A percentile compares a stretch with the other conserved stretches of the same genome.
These are phyloP conservation scores for Pollenia angustigena DNA, from an alignment of 2,888 invertebrate genomes.

Conservation along the genomic window DNA sequence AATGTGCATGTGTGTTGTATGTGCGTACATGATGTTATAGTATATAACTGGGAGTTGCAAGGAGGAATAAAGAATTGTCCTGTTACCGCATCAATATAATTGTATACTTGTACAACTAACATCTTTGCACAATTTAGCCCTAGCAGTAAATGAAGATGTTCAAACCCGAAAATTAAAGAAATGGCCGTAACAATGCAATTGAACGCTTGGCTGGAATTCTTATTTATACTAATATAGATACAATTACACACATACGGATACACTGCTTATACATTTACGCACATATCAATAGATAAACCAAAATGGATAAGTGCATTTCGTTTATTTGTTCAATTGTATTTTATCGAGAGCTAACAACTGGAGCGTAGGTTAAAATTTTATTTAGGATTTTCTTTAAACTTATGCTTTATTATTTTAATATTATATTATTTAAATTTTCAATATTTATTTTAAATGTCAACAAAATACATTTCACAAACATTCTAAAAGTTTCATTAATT, in stretches of 20 bases:
- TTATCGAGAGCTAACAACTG: background rate
- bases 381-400: background rate
- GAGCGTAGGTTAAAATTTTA: background rate
- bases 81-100: constrained; percentile 62
- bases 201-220: constrained; percentile 65
- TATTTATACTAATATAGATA: constrained; percentile 22
- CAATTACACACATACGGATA: background rate
- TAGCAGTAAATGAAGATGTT: constrained; percentile 52
- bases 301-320: constrained; percentile 16
- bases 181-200: constrained; percentile 68
- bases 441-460: background rate
- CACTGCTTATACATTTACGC: too few species aligned
- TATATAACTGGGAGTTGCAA: background rate
- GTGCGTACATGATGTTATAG: too few species aligned
- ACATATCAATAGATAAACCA: background rate
- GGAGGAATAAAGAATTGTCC: constrained; percentile 47
- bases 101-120: background rate
- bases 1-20: background rate
- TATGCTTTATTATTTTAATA: background rate
- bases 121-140: constrained; percentile 33
- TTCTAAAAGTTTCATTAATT: too few species aligned
- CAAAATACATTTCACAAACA: background rate
- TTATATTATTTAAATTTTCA: background rate
- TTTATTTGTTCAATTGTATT: background rate
- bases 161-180: constrained; percentile 48